Conservation (phyloP, 2,113 vertebrate genomes). For the Cyanoderma ruficeps region DNA sequence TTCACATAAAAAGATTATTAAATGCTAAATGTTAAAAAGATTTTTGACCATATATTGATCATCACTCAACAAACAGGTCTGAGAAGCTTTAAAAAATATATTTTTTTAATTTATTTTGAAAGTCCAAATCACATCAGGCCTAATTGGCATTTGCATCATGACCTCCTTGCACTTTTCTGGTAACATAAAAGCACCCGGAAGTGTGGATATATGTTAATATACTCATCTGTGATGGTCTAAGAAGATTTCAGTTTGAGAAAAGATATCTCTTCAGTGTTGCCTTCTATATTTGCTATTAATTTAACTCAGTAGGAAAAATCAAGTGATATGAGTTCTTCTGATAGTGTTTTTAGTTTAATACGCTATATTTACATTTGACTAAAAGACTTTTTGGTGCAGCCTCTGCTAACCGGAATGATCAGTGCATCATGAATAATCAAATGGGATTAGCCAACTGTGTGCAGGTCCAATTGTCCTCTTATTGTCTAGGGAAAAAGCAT, state of each 20-base stretch:
- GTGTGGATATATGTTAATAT: not conserved
- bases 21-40: not conserved
- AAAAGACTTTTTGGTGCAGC: not conserved
- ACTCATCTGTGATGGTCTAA: not conserved
- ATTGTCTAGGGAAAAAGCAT: not conserved
- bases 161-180: not conserved
- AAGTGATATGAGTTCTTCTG: not conserved
- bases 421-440: constrained; percentile 50
- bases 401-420: not conserved
- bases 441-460: constrained; percentile 42
- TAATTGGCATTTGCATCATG: not conserved
- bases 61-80: not conserved
- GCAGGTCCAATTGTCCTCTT: constrained; percentile 15
- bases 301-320: not conserved
- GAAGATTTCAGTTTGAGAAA: not conserved
- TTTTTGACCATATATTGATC: not conserved
- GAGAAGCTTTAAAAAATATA: not conserved
- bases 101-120: not conserved
- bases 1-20: not conserved
- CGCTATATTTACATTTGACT: not conserved
- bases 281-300: not conserved
- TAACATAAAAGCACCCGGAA: not conserved
- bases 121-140: not conserved
- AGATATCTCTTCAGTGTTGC: not conserved
- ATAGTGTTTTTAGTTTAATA: not conserved